Evolutionary conservation across 2,888 invertebrate species (phyloP).

Genomic region (Meteorus cinctellus): DNA sequence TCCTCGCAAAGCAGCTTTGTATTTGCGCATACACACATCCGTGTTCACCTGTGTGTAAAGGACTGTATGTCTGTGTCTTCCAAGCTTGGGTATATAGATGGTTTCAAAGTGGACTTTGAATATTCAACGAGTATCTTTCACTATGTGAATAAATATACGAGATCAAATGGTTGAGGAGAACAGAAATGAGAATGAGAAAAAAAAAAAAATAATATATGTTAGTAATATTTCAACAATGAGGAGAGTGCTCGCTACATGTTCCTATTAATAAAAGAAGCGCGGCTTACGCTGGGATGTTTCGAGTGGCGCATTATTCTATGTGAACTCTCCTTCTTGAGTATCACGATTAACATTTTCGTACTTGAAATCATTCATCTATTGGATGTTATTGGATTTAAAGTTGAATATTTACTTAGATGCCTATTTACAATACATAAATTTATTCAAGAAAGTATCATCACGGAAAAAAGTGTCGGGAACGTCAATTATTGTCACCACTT

Average conservation of each 20-base stretch:
- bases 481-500: not conserved
- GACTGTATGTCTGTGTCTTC: not conserved
- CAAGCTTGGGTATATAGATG: not conserved
- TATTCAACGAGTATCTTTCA: conserved; percentile 28
- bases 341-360: not conserved
- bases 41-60: not conserved
- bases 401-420: too few species aligned
- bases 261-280: not conserved
- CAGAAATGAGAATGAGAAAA: not conserved
- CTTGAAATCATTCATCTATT: not conserved
- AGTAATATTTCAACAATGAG: not conserved
- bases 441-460: not conserved
- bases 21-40: not conserved
- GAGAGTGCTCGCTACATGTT: not conserved
- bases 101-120: conserved; percentile 7
- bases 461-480: not conserved
- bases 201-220: not conserved
- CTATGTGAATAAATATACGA: conserved; percentile 8
- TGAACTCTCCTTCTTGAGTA: not conserved
- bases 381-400: not conserved
- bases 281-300: not conserved
- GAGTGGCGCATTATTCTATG: not conserved
- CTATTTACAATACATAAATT: not conserved
- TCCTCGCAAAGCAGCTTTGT: not conserved
- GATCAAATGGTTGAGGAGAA: not conserved